These are phyloP conservation scores for Falco berigora DNA, from an alignment of 2,797 vertebrate genomes.

Conservation along the genomic window DNA sequence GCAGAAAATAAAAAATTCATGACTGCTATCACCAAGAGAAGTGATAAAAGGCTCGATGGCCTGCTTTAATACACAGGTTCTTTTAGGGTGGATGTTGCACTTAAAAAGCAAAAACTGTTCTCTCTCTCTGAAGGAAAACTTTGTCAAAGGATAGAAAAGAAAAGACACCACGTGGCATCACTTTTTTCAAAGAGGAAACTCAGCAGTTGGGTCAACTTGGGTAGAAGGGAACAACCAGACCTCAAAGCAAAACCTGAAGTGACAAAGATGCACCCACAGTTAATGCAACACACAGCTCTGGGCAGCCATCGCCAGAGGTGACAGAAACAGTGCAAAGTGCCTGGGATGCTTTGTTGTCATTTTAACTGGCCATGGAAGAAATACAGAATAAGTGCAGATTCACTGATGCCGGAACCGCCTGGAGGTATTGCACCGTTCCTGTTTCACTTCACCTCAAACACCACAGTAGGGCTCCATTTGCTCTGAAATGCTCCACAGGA, in stretches of 20 bases:
- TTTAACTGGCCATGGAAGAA: not conserved
- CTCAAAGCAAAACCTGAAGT: not conserved
- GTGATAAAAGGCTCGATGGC: slow-evolving; percentile 59
- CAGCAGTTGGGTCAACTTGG: not conserved
- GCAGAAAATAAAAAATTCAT: slow-evolving; percentile 75
- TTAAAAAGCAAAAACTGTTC: slow-evolving; percentile 10
- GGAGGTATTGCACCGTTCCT: not conserved
- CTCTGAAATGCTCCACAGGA: not conserved
- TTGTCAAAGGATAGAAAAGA: not conserved
- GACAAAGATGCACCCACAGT: not conserved
- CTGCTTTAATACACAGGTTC: slow-evolving; percentile 56
- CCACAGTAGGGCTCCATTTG: not conserved
- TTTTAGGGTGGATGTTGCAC: not conserved
- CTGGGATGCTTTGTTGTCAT: not conserved
- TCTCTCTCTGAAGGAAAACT: not conserved
- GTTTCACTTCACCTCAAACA: not conserved
- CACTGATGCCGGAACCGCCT: not conserved
- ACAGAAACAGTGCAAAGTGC: not conserved
- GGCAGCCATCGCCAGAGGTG: not conserved
- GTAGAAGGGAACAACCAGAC: not conserved
- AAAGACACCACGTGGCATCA: not conserved
- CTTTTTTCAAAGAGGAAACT: slow-evolving; percentile 8
- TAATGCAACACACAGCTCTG: rapidly evolving
- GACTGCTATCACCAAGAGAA: slow-evolving; percentile 43
- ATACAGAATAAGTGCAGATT: not conserved